Evolutionary conservation across 1,140 invertebrate genomes (phyloP).

Genomic region (Zaprionus camerounensis): DNA sequence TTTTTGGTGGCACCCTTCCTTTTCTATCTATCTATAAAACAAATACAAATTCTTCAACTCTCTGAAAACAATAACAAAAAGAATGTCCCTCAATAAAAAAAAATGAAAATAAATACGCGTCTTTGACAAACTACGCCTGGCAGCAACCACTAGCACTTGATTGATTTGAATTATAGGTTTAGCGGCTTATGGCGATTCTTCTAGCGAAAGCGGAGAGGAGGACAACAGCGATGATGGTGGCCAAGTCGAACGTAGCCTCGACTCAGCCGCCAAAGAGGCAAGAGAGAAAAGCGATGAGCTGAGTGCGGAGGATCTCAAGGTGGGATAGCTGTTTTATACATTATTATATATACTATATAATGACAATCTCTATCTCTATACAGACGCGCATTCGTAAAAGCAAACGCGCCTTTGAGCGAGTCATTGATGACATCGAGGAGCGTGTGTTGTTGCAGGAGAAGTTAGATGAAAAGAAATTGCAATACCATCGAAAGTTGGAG

Average conservation of each 20-base stretch:
- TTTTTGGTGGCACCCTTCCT: slow-evolving; percentile 8
- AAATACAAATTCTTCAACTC: slow-evolving; percentile 13
- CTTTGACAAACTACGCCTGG: slow-evolving; percentile 43
- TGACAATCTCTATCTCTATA: not conserved
- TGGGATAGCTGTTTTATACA: not conserved
- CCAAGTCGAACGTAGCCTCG: slow-evolving; percentile 28
- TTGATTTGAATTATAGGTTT: slow-evolving; percentile 83
- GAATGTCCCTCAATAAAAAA: slow-evolving; percentile 26
- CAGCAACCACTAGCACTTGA: slow-evolving; percentile 78
- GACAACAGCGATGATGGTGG: slow-evolving; percentile 44
- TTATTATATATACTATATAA: not conserved
- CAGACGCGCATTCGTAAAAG: slow-evolving; percentile 68
- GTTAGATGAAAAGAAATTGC: slow-evolving; percentile 67
- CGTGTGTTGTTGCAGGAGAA: slow-evolving; percentile 65
- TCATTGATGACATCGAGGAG: slow-evolving; percentile 77
- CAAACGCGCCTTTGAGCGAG: slow-evolving; percentile 69
- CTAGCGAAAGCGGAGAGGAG: slow-evolving; percentile 72
- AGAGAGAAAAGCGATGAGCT: slow-evolving; percentile 54
- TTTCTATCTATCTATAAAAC: slow-evolving; percentile 1
- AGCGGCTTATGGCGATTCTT: slow-evolving; percentile 82
- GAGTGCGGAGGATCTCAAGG: slow-evolving; percentile 77
- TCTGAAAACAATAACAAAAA: not conserved
- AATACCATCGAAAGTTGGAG: slow-evolving; percentile 59
- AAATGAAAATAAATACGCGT: slow-evolving; percentile 25
- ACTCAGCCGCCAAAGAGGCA: slow-evolving; percentile 38